A percentile compares a stretch with the other conserved stretches of the same genome.
Evolutionary conservation across 2,888 invertebrate species (phyloP).

Genomic region (Agrochola lota): DNA sequence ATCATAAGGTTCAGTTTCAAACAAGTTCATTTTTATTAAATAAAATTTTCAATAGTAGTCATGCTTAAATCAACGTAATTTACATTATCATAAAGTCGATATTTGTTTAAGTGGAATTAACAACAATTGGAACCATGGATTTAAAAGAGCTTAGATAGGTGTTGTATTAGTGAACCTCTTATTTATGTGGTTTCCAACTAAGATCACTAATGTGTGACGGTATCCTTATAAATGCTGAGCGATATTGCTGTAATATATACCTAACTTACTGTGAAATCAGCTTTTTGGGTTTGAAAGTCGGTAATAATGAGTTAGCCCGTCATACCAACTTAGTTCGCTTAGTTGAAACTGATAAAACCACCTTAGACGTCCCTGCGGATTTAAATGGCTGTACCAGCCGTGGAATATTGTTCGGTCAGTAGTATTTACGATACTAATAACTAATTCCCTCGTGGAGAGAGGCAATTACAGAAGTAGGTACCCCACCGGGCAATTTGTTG

Average conservation of each 20-base stretch:
- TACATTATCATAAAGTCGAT: too few species aligned
- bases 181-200: neutral
- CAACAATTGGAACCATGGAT: too few species aligned
- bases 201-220: neutral
- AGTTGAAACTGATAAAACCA: slow-evolving; percentile 19
- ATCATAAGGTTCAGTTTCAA: too few species aligned
- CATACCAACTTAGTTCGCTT: neutral
- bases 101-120: too few species aligned
- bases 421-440: slow-evolving; percentile 56
- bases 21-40: too few species aligned
- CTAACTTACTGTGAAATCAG: neutral
- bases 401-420: slow-evolving; percentile 28
- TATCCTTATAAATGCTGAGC: neutral
- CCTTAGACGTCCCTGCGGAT: slow-evolving; percentile 29
- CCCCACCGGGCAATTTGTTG: slow-evolving; percentile 47
- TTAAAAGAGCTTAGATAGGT: too few species aligned
- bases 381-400: slow-evolving; percentile 26
- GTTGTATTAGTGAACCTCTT: too few species aligned
- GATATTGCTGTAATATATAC: neutral
- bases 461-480: slow-evolving; percentile 51
- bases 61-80: too few species aligned
- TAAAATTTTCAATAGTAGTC: too few species aligned
- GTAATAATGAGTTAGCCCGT: slow-evolving; percentile 23
- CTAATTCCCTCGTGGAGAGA: slow-evolving; percentile 47
- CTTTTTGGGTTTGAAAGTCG: neutral